Percentiles rank a stretch among this genome's conserved stretches.
These are phyloP conservation scores for Connochaetes taurinus DNA, from an alignment of 2,113 vertebrate genomes.

Conservation along the genomic window DNA sequence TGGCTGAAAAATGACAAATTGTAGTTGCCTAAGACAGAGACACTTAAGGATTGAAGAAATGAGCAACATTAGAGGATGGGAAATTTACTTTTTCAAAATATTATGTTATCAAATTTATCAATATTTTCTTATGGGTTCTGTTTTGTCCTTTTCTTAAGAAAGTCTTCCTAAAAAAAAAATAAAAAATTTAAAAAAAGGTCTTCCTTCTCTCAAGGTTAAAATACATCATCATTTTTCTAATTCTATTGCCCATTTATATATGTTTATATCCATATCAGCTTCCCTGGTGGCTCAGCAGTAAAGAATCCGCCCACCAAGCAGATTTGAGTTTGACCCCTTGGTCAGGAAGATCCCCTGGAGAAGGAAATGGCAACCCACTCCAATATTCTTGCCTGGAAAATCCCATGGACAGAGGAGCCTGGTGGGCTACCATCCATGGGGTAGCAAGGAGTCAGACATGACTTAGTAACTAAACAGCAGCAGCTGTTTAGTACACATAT, in stretches of 20 bases:
- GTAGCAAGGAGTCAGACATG: not conserved
- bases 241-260: not conserved
- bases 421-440: not conserved
- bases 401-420: not conserved
- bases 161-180: not conserved
- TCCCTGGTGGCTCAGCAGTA: not conserved
- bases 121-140: constrained; percentile 2
- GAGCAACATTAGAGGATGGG: not conserved
- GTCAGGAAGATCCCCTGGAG: not conserved
- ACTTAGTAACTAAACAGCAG: not conserved
- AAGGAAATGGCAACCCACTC: not conserved
- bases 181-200: not conserved
- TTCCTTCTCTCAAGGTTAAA: not conserved
- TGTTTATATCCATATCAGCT: not conserved
- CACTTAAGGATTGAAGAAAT: not conserved
- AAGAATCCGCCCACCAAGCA: not conserved
- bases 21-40: not conserved
- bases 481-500: not conserved
- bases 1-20: not conserved
- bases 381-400: not conserved
- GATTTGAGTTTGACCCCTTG: not conserved
- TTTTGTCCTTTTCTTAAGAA: constrained; percentile 25
- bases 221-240: not conserved
- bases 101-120: not conserved
- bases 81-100: not conserved